Evolutionary conservation across 1,140 invertebrate genomes (phyloP), one percentile per base, ranked within the genome.

Genomic region (Cecropterus lyciades): DNA sequence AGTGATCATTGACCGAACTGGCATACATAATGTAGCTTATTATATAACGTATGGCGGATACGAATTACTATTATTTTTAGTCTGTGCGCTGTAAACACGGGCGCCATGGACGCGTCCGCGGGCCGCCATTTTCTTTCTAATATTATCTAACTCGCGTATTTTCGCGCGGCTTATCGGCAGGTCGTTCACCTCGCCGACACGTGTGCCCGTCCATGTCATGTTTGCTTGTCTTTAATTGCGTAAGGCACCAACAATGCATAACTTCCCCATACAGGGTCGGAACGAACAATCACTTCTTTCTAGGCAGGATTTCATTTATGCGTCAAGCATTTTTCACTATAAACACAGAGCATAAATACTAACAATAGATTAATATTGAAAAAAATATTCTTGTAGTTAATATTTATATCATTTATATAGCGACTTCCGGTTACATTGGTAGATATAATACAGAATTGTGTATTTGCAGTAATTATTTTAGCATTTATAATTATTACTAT

Each of bases 131-230:
- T 87, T 86, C 67, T 80, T 84, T 87, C 85, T 90, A 88, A 87
- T 87, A 87, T 87, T 90, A 87, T 90, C 82, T 89, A 84, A 87
- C 69, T 72, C 72, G 77, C 70, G 79, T 86, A 88, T 87, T 87
- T 89, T 89, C 78, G 84, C 84, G 79, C 77, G 75, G 71, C 77
- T 89, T 89, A 90, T 90, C 85, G 75, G 67, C 69, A 69, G 85
- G 82, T 87, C 87, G 68, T 87, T 84, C 65, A 89, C 80, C 84
- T 72, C 70, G 65, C 20, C 62, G 76, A 73, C 88, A 87, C 86
- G 86, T 86, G 87, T 85, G 70, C 43, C 52, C 24, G 46, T 75
- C 33, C 51, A 67, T 72, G 65, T 75, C 70, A 72, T 70, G 53
- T 66, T 66, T 16, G 59, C 15, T 42, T 42, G 62, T 46, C 27